These are phyloP conservation scores for Aphelocoma coerulescens DNA, from an alignment of 2,113 vertebrate species.

Conservation along the genomic window DNA sequence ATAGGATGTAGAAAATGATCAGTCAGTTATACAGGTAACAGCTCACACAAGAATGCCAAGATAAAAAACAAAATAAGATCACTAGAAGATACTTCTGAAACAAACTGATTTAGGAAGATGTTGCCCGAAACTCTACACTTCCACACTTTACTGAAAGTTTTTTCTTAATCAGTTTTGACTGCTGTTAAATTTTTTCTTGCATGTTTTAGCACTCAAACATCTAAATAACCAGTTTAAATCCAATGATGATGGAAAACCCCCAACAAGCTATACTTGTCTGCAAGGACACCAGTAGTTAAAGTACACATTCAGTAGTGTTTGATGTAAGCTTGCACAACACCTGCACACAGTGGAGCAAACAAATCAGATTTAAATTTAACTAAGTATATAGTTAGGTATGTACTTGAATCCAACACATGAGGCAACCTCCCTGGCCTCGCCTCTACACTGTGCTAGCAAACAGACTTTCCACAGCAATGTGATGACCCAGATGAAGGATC, in stretches of 20 bases:
- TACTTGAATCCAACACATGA: not conserved
- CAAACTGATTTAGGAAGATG: not conserved
- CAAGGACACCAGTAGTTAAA: not conserved
- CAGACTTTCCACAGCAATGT: not conserved
- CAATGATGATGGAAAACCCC: not conserved
- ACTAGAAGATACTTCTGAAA: not conserved
- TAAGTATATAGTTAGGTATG: not conserved
- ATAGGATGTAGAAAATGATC: not conserved
- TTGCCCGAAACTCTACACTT: not conserved
- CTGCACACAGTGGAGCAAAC: not conserved
- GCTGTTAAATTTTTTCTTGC: not conserved
- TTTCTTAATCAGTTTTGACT: not conserved
- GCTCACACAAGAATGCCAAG: not conserved
- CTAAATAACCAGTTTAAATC: not conserved
- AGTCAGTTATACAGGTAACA: not conserved
- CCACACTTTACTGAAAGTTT: not conserved
- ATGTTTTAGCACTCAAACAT: not conserved
- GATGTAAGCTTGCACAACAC: not conserved
- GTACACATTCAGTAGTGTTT: not conserved
- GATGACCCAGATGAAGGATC: not conserved
- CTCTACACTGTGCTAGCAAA: not conserved
- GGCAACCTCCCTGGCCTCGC: not conserved
- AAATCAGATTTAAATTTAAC: not conserved
- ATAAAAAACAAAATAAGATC: not conserved
- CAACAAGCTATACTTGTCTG: not conserved